These are phyloP conservation scores for Carettochelys insculpta DNA, from an alignment of 2,113 vertebrate species.

Conservation along the genomic window DNA sequence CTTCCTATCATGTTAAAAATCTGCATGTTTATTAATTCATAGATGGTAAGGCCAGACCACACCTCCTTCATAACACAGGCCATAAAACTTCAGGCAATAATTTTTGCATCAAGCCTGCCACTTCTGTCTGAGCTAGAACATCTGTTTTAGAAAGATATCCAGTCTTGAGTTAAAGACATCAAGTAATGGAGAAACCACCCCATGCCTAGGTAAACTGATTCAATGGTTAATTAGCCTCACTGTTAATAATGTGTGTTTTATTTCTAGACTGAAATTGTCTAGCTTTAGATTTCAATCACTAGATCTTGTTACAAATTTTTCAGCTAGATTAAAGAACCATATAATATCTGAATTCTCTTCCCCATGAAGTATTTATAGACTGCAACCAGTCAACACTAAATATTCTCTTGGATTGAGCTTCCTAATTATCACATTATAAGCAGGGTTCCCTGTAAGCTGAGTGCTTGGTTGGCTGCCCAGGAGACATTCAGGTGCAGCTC, in stretches of 20 bases:
- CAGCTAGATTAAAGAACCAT: neutral
- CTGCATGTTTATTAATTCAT: neutral
- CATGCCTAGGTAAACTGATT: neutral
- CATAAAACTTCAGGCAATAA: neutral
- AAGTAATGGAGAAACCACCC: neutral
- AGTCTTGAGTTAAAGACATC: neutral
- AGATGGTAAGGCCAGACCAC: neutral
- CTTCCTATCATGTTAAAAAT: neutral
- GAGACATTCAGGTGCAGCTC: too few species aligned
- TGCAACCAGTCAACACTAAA: neutral
- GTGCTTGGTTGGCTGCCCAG: too few species aligned
- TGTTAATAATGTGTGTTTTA: neutral
- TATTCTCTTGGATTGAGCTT: neutral
- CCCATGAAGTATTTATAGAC: neutral
- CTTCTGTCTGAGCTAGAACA: neutral
- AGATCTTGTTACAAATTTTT: neutral
- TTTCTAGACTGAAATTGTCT: neutral
- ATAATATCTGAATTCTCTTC: neutral
- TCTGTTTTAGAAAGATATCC: slow-evolving; percentile 1
- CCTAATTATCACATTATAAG: neutral
- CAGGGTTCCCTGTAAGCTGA: too few species aligned
- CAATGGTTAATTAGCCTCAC: neutral
- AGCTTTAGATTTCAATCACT: neutral
- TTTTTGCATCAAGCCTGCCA: neutral
- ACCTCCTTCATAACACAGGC: neutral